A percentile compares a stretch with the other conserved stretches of the same genome.
These are phyloP conservation scores for Nomada goodeniana DNA, from an alignment of 2,888 invertebrate genomes.

Conservation along the genomic window DNA sequence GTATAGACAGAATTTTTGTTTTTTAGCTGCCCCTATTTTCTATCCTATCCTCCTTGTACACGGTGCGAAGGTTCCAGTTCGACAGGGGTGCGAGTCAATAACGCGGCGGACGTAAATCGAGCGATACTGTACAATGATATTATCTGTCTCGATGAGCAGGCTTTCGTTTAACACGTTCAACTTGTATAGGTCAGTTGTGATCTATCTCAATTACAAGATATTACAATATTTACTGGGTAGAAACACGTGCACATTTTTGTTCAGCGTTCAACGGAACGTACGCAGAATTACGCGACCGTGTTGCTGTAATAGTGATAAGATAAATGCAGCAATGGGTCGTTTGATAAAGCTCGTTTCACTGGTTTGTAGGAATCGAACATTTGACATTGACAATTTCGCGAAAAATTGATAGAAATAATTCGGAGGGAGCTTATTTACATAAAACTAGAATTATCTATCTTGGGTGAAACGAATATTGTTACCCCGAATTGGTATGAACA, in stretches of 20 bases:
- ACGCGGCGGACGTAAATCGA: conserved; percentile 23
- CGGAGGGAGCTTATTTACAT: no score
- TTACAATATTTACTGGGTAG: background rate
- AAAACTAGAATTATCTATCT: no score
- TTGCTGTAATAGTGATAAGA: no score
- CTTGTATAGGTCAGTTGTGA: no score
- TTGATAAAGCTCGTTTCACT: no score
- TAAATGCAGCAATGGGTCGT: no score
- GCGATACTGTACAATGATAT: conserved; percentile 37
- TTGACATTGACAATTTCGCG: no score
- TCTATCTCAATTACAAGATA: background rate
- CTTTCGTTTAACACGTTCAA: conserved; percentile 1
- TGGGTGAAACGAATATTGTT: background rate
- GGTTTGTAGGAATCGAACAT: no score
- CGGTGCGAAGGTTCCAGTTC: conserved; percentile 3
- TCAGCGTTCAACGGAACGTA: no score
- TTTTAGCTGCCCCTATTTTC: background rate
- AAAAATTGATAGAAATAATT: no score
- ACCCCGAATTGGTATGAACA: background rate
- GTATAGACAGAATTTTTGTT: background rate
- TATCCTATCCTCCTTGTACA: background rate
- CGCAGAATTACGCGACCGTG: no score
- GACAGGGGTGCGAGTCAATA: conserved; percentile 42
- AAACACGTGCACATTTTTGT: background rate
- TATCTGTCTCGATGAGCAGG: background rate